These are phyloP conservation scores for Taphrorychus bicolor DNA, from an alignment of 2,888 invertebrate genomes.

Conservation along the genomic window DNA sequence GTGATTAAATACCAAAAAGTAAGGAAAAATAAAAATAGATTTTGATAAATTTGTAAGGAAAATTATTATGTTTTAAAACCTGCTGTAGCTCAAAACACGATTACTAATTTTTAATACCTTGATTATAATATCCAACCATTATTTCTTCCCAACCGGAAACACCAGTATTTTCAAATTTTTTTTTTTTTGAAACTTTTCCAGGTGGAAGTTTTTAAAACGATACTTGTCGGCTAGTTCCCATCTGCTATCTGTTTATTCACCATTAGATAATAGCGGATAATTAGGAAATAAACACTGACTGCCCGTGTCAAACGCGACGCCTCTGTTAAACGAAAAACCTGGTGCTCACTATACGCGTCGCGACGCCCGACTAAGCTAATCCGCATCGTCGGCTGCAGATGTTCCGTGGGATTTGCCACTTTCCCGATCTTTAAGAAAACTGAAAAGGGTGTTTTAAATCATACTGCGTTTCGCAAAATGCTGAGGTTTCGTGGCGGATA, in stretches of 20 bases:
- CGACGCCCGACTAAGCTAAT: slow-evolving; percentile 27
- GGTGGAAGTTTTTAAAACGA: not conserved
- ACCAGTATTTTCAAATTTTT: no score
- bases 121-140: slow-evolving; percentile 41
- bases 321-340: slow-evolving; percentile 8
- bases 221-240: not conserved
- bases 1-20: no score
- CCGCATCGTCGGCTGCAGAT: not conserved
- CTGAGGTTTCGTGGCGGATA: no score
- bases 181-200: not conserved
- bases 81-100: no score
- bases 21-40: no score
- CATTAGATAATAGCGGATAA: not conserved
- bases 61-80: no score
- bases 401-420: not conserved
- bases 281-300: slow-evolving; percentile 1
- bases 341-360: slow-evolving; percentile 34
- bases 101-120: no score
- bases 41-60: no score
- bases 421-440: no score
- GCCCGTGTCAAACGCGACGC: slow-evolving; percentile 5
- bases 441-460: no score
- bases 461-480: no score
- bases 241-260: not conserved
- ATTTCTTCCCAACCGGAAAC: not conserved